Evolutionary conservation across 2,888 invertebrate genomes (phyloP).

Genomic region (Polyommatus icarus): DNA sequence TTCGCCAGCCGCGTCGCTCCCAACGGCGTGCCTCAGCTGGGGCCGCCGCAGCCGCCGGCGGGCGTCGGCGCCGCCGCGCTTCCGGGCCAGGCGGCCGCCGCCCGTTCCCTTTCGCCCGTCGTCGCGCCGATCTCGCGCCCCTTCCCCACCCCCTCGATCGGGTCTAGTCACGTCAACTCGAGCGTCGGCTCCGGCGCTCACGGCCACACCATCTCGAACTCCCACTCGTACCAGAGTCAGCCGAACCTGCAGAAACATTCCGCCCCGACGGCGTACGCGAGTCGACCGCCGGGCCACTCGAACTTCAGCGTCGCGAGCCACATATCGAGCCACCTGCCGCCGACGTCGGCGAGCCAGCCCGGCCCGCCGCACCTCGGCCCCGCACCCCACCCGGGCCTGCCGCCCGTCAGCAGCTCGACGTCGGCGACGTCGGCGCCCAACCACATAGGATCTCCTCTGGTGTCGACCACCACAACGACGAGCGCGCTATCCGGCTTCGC

Average conservation of each 20-base stretch:
- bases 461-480: constrained; percentile 55
- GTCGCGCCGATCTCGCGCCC: constrained; percentile 64
- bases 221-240: constrained; percentile 71
- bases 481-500: constrained; percentile 64
- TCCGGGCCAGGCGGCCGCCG: constrained; percentile 66
- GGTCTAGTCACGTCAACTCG: constrained; percentile 78
- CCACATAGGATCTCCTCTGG: constrained; percentile 56
- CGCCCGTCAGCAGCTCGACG: constrained; percentile 56
- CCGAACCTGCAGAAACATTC: constrained; percentile 76
- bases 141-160: constrained; percentile 68
- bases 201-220: constrained; percentile 68
- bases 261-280: constrained; percentile 67
- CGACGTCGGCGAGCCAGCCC: constrained; percentile 62
- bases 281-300: constrained; percentile 67
- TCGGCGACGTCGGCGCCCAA: constrained; percentile 57
- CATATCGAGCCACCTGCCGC: constrained; percentile 79
- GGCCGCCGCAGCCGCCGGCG: constrained; percentile 58
- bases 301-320: constrained; percentile 69
- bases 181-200: constrained; percentile 72
- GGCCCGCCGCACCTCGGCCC: constrained; percentile 67
- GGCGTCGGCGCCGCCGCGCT: constrained; percentile 65
- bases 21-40: constrained; percentile 55
- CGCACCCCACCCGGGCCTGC: constrained; percentile 60
- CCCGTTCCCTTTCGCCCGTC: constrained; percentile 62
- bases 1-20: constrained; percentile 57